Evolutionary conservation across 2,797 vertebrate species (phyloP), one percentile per base, ranked within the genome.

Genomic region (Diplodus sargus): DNA sequence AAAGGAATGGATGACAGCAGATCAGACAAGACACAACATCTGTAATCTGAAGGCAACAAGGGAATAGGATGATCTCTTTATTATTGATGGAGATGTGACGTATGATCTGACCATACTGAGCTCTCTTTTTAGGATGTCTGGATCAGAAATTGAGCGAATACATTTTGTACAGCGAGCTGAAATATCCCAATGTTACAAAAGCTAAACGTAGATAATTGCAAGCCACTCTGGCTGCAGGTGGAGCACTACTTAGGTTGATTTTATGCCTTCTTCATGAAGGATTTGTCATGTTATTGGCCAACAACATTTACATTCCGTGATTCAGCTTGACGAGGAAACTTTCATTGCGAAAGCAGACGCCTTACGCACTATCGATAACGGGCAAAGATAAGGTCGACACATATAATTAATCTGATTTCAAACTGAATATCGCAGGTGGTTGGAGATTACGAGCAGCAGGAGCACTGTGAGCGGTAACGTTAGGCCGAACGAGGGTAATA

Each of bases 401-500:
- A 23, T 34, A 23, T 4, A 25, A 45, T 34, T 34, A 23, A 70
- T 68, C 16, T 56, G 0, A 30, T 52, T 61, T 60, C 5, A 45
- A 69, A 59, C 3, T 15, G 10, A 54, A 30, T 42, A 53, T 57
- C 14, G 51, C 39, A 64, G 22, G 70, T 48, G 49, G 59, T 20
- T 47, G 16, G 20, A 74, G 25, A 69, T 57, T 53, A 5, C 43
- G 42, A 78, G 34, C 57, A 65, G 14, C 52, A 54, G 28, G 2
- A n/a, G 39, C 28, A 59, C 34, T 0, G 67, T 47, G 53, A 52
- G 60, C 3, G 43, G 48, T 52, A 16, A 70, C 49, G 45, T 81
- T 61, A 90, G 93, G 92, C 92, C 92, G 82, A 65, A 18, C 7
- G 43, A 77, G 68, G 72, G 83, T 76, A 76, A 73, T 34, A 84